Base-by-base conservation (phyloP, 2,888 invertebrate species). In the Drosophila mimica region DNA sequence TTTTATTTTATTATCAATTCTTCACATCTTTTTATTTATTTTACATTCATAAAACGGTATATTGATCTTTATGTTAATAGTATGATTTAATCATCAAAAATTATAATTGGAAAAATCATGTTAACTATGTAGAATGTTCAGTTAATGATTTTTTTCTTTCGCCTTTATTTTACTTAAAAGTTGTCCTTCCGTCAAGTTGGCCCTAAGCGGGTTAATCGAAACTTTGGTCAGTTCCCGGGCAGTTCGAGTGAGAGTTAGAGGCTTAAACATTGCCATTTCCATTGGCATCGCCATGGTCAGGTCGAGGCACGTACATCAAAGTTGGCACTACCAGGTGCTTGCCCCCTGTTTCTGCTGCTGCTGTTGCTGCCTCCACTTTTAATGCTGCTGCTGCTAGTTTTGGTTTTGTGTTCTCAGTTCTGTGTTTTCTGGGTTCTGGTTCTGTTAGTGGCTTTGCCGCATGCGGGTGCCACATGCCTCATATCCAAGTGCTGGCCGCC, bases 391-490 rank as follows among this genome's bases (percentile, higher is more conserved):
- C 4, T 34, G 9, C 30, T 33, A 48, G 31, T 59, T 25, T 33
- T 28, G 40, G 40, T 20, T 46, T 20, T 28, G 51, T n/a, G 25
- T 25, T 46, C 46, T 46, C 46, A 8, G 15, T 46, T 46, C 46
- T 25, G 46, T 11, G 20, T 38, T 28, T 36, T 36, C 43, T 30
- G 33, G 8, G 31, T 17, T 20, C 20, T 53, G 25, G 28, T 28
- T 28, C 25, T 51, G 51, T 11, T 30, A 30, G 28, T 57, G 30
- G 48, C 5, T 15, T 51, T 34, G 51, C 33, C 68, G 66, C 64
- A 77, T 68, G 71, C 69, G 74, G 77, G 74, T 60, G 83, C 75
- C 69, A 60, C 71, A 88, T 88, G 76, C 60, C 75, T 81, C 81
- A 87, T 78, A 78, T 83, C 70, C 46, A 25, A 25, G 28, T 8